These are phyloP conservation scores for Plectus sambesii DNA, from an alignment of 1,140 invertebrate genomes.

Conservation along the genomic window DNA sequence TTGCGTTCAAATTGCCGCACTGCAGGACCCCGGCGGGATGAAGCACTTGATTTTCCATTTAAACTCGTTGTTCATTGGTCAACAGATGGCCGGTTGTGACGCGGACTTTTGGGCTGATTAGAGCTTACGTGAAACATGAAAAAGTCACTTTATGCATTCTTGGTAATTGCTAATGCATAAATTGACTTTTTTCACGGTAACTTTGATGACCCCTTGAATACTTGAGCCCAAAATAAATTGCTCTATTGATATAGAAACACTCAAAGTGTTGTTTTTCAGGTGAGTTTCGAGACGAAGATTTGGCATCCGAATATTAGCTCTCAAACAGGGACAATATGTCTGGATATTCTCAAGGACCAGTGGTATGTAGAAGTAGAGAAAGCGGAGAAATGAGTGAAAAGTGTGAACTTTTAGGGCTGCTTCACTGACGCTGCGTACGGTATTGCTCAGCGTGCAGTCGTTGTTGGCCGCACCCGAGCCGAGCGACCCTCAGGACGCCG, in stretches of 20 bases:
- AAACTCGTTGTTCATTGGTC: no score
- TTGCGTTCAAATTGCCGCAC: no score
- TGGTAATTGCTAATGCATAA: no score
- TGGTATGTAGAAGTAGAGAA: conserved; percentile 59
- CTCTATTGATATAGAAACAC: background rate
- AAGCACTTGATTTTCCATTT: no score
- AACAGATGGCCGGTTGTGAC: no score
- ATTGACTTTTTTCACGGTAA: no score
- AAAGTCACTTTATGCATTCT: no score
- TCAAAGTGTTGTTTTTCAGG: conserved; percentile 41
- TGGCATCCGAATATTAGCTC: conserved; percentile 99
- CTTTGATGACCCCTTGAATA: no score
- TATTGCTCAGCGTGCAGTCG: conserved; percentile 76
- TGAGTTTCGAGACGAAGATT: conserved; percentile 82
- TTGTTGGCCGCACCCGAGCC: conserved; percentile 82
- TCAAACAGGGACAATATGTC: conserved; percentile 93
- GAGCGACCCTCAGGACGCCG: conserved; percentile 61
- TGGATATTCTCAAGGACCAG: conserved; percentile 98
- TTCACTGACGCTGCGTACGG: conserved; percentile 90
- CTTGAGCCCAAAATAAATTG: no score
- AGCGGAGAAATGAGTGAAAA: background rate
- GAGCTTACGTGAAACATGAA: no score
- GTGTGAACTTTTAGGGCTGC: conserved; percentile 62
- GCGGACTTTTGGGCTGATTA: no score
- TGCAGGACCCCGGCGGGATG: no score